Evolutionary conservation across 2,888 invertebrate genomes (phyloP), one percentile per base, ranked within the genome.

Genomic region (Lasioglossum morio): DNA sequence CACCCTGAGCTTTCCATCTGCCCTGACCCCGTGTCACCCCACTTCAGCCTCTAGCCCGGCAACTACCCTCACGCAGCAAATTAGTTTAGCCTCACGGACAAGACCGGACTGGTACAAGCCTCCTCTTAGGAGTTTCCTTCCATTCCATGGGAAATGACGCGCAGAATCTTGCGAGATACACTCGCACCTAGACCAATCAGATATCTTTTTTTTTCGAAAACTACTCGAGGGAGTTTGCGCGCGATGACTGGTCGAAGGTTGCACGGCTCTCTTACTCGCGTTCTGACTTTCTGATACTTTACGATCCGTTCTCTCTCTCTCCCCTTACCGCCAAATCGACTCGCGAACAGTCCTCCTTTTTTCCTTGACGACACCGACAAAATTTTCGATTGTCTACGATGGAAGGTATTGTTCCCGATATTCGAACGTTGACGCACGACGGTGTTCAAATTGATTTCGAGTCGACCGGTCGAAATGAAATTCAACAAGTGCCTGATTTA

Each of bases 61-160:
- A 76, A 84, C 85, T 84, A 85, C 89, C 90, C 89, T 89, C 90
- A 48, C 87, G 82, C 90, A 84, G 90, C 92, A 92, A 92, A 92
- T 92, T 92, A 92, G 92, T 92, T 92, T 92, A 92, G 92, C 91
- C 91, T 92, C 89, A 90, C 88, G 87, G 89, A 90, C 89, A 90
- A 89, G 83, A 83, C 85, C 84, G 85, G 82, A 79, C 82, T 77
- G 87, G 84, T 82, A 57, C 82, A 85, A 87, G 83, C 82, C 88
- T 86, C 81, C 83, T 87, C 88, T 87, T 66, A 86, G 79, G 82
- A 90, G 72, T 81, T 89, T 87, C 73, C 82, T 90, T 77, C 81
- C 81, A 85, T 86, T 88, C 77, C 79, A 84, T 82, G 84, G 88
- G 80, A 90, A 90, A 90, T 87, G 88, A 89, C 89, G 88, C 87